Conservation (phyloP, 2,113 vertebrate species). For the Albula goreensis region DNA sequence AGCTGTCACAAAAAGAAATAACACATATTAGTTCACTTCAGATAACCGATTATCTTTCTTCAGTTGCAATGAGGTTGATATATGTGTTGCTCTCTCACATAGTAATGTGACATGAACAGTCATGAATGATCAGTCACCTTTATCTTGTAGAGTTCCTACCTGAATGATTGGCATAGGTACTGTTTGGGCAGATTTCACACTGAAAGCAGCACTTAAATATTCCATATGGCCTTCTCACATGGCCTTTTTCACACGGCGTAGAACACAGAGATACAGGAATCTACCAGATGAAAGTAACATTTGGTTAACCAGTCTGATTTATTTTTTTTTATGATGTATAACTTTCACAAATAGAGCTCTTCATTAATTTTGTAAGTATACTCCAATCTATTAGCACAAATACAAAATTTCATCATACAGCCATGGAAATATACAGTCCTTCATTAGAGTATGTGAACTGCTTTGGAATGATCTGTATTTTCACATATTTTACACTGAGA, state of each 20-base stretch:
- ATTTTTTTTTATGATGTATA: neutral
- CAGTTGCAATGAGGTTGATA: neutral
- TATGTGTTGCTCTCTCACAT: neutral
- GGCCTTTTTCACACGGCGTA: constrained; percentile 39
- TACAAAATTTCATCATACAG: no score
- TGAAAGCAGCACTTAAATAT: constrained; percentile 74
- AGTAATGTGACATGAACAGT: neutral
- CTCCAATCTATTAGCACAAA: no score
- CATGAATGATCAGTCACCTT: neutral
- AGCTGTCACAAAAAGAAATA: constrained; percentile 45
- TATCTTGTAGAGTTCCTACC: constrained; percentile 57
- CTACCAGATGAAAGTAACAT: constrained; percentile 33
- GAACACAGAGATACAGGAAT: constrained; percentile 50
- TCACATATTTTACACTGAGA: no score
- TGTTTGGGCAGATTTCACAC: constrained; percentile 64
- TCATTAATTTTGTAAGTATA: no score
- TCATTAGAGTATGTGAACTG: no score
- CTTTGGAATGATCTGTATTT: no score
- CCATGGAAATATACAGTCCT: no score
- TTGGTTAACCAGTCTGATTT: neutral
- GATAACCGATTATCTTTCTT: neutral
- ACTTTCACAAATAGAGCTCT: no score
- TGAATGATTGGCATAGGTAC: constrained; percentile 75
- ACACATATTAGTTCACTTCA: neutral
- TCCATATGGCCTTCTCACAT: constrained; percentile 34